phyloP scores from a whole-genome alignment of 2,113 vertebrate genomes.

The Perca flavescens region DNA sequence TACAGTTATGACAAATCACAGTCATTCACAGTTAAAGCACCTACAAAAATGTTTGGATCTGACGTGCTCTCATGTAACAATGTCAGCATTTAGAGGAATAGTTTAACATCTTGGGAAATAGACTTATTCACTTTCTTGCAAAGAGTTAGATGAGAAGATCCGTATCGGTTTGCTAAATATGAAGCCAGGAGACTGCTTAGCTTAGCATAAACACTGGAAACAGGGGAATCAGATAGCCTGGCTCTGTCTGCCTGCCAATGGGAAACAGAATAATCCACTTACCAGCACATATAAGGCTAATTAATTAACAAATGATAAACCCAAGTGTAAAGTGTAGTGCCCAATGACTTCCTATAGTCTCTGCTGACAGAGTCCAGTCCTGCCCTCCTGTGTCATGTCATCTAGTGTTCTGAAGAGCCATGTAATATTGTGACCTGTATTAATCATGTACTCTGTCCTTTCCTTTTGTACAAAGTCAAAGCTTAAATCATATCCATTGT shows the following conservation, averaged over 20 bases:
- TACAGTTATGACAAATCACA: not conserved
- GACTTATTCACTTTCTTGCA: no score
- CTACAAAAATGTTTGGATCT: not conserved
- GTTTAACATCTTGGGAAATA: not conserved
- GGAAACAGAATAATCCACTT: not conserved
- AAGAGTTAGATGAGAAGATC: no score
- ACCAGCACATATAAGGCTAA: no score
- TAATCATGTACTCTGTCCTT: not conserved
- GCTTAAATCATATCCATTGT: not conserved
- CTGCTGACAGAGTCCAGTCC: not conserved
- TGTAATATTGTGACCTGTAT: not conserved
- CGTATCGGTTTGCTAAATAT: not conserved
- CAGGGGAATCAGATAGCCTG: not conserved
- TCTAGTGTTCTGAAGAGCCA: not conserved
- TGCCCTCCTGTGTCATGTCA: not conserved
- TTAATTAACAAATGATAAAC: not conserved
- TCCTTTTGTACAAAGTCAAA: not conserved
- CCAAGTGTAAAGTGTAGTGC: no score
- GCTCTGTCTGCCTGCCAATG: not conserved
- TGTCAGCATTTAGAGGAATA: not conserved
- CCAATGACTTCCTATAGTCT: not conserved
- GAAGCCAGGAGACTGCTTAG: not conserved
- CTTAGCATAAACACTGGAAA: not conserved
- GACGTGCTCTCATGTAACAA: not conserved
- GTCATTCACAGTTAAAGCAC: not conserved